Conservation (phyloP, 2,888 invertebrate genomes). For the Pterostichus madidus region DNA sequence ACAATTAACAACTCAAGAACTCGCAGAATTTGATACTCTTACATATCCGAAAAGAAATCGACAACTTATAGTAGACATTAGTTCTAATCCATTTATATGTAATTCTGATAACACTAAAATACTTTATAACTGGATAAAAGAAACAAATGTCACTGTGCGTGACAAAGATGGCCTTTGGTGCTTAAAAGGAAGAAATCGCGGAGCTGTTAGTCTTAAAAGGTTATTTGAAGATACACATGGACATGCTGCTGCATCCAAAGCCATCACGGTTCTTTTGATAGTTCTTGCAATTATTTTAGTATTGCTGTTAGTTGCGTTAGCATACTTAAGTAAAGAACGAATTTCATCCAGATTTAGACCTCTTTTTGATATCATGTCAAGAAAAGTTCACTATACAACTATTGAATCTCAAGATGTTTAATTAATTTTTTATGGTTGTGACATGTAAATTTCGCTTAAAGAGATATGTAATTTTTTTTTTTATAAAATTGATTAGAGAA, state of each 20-base stretch:
- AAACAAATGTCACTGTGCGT: conserved; percentile 81
- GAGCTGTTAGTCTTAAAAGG: conserved; percentile 73
- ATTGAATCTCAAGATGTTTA: conserved; percentile 78
- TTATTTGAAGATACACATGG: conserved; percentile 72
- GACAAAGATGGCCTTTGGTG: conserved; percentile 81
- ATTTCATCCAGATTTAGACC: conserved; percentile 81
- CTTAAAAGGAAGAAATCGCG: conserved; percentile 72
- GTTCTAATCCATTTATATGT: conserved; percentile 85
- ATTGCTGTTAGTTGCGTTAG: conserved; percentile 79
- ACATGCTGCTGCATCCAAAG: conserved; percentile 74
- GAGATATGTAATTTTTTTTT: conserved; percentile 16
- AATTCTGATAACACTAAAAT: conserved; percentile 81
- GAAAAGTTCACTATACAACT: conserved; percentile 87
- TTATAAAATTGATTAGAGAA: neutral
- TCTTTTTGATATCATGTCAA: conserved; percentile 82
- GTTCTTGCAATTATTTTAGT: conserved; percentile 80
- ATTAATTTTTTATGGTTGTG: conserved; percentile 32
- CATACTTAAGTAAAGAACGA: conserved; percentile 82
- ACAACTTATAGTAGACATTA: conserved; percentile 81
- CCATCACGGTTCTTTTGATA: conserved; percentile 78
- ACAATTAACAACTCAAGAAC: conserved; percentile 80
- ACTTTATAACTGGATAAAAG: conserved; percentile 83
- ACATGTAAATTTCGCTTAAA: conserved; percentile 34
- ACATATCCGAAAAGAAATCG: conserved; percentile 77
- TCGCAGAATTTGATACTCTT: conserved; percentile 80